A percentile compares a stretch with the other conserved stretches of the same genome.
phyloP scores from a whole-genome alignment of 2,797 vertebrate genomes.

The Neopelma chrysocephalum region DNA sequence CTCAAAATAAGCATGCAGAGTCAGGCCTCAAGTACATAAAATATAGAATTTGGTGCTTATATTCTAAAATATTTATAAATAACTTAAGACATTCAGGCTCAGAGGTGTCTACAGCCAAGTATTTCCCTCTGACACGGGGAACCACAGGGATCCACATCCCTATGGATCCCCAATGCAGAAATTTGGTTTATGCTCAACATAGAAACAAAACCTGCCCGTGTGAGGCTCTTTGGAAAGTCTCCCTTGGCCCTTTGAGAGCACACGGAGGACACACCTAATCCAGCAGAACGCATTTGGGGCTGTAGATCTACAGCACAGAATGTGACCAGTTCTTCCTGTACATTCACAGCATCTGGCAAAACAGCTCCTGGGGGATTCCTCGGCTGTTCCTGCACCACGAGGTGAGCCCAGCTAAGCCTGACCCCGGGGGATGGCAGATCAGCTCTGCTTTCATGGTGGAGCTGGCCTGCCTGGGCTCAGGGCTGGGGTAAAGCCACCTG shows the following conservation, averaged over 20 bases:
- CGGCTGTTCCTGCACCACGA: rapidly evolving
- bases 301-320: neutral
- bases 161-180: neutral
- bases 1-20: neutral
- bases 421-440: rapidly evolving
- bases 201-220: neutral
- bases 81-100: conserved; percentile 55
- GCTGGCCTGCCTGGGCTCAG: neutral
- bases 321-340: neutral
- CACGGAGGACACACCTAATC: neutral
- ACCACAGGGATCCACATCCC: neutral
- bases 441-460: neutral
- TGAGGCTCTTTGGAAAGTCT: neutral
- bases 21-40: conserved; percentile 22
- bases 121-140: neutral
- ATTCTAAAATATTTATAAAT: conserved; percentile 40
- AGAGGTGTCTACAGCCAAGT: neutral
- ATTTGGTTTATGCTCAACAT: neutral
- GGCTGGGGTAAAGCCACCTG: neutral
- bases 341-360: neutral
- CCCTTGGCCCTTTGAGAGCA: neutral
- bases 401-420: neutral
- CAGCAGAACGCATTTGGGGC: neutral
- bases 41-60: neutral
- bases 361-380: neutral